These are phyloP conservation scores for Buceros bicornis DNA, from an alignment of 2,797 vertebrate genomes.

Conservation along the genomic window DNA sequence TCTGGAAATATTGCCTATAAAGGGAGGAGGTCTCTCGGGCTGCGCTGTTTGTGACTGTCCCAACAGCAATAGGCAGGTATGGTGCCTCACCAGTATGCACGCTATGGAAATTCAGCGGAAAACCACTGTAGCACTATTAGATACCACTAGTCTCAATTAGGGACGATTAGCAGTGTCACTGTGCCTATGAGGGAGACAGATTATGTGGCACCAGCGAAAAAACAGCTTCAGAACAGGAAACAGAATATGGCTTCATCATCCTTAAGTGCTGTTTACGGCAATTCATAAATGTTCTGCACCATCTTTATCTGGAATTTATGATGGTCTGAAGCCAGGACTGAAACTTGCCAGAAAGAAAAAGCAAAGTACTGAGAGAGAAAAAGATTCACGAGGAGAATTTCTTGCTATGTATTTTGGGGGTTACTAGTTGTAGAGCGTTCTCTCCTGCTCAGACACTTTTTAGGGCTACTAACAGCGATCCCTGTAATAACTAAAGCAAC, in stretches of 20 bases:
- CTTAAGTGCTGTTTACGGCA: slow-evolving; percentile 20
- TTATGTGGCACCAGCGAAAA: slow-evolving; percentile 32
- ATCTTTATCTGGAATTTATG: slow-evolving; percentile 37
- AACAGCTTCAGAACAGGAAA: slow-evolving; percentile 13
- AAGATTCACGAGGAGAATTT: background rate
- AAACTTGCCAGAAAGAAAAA: background rate
- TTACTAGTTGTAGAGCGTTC: background rate
- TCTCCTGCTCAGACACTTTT: background rate
- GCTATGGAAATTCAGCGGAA: background rate
- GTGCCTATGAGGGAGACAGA: slow-evolving; percentile 24
- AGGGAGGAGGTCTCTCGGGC: slow-evolving; percentile 3
- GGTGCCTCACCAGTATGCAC: background rate
- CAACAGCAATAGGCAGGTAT: slow-evolving; percentile 1
- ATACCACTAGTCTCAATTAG: slow-evolving; percentile 42
- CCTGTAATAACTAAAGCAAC: slow-evolving; percentile 42
- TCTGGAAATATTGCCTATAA: slow-evolving; percentile 20
- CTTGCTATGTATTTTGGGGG: background rate
- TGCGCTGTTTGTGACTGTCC: slow-evolving; percentile 1
- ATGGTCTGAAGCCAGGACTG: background rate
- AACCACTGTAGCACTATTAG: background rate
- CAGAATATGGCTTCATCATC: slow-evolving; percentile 7
- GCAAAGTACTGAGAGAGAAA: background rate
- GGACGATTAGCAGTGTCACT: slow-evolving; percentile 25
- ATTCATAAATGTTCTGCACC: background rate
- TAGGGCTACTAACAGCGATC: background rate